phyloP scores from a whole-genome alignment of 2,888 invertebrate species.

The Cynaeus angustus region DNA sequence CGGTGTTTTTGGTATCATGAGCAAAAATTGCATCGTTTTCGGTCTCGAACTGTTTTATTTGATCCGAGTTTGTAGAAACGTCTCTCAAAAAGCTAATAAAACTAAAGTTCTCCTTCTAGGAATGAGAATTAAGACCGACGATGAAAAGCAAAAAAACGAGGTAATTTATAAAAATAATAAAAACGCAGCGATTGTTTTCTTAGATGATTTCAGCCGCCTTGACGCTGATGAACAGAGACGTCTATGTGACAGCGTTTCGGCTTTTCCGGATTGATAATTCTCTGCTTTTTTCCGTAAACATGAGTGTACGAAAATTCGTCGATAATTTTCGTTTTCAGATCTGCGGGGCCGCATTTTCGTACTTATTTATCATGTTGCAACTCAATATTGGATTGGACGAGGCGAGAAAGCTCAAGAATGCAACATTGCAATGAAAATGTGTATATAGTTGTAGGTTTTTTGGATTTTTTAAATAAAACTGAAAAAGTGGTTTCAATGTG shows the following conservation, averaged over 20 bases:
- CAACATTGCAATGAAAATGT: too few relatives aligned
- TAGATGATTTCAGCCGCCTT: constrained; percentile 46
- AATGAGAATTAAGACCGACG: constrained; percentile 53
- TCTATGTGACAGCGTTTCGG: constrained; percentile 56
- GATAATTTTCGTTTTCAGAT: constrained; percentile 18
- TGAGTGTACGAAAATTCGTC: neutral
- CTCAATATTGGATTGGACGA: constrained; percentile 47
- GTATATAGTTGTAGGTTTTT: too few relatives aligned
- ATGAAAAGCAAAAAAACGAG: constrained; percentile 53
- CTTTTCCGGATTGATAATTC: constrained; percentile 57
- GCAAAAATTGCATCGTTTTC: constrained; percentile 5
- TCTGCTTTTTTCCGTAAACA: constrained; percentile 57
- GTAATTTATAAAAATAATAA: constrained; percentile 23
- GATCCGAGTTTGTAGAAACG: neutral
- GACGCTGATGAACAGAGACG: constrained; percentile 56
- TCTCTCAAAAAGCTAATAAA: neutral
- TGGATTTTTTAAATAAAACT: too few relatives aligned
- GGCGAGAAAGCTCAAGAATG: too few relatives aligned
- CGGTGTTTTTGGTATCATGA: neutral
- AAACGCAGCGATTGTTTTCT: too few relatives aligned
- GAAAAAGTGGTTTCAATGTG: too few relatives aligned
- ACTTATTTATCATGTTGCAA: constrained; percentile 58
- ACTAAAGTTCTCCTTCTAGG: constrained; percentile 36
- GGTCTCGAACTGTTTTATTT: constrained; percentile 7
- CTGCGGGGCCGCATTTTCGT: constrained; percentile 54